Evolutionary conservation across 92 coral and sea anemone species (phyloP), one percentile per base, ranked within the genome.

Genomic region (Epizoanthus stellaris): DNA sequence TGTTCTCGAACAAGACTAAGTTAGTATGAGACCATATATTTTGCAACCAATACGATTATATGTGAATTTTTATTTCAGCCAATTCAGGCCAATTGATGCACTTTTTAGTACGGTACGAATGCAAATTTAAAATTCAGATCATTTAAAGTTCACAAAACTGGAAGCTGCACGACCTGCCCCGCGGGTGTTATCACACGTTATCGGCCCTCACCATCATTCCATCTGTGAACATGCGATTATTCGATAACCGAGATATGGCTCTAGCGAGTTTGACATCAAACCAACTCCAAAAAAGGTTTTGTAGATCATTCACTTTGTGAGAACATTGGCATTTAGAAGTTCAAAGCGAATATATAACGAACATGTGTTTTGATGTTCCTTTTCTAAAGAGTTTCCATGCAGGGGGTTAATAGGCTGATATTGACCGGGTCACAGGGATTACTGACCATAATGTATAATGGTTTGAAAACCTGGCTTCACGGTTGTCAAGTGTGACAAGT

Each of bases 381-480:
- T 47, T 20, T 43, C 16, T 40, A 43, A 72, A 72, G 77, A 72
- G 6, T 30, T 68, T 72, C 77, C 11, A 20, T 43, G 77, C 77
- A 72, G 77, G 77, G 77, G 77, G 77, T 49, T 43, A 72, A 43
- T 47, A 72, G 59, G 58, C 47, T 30, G 43, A 66, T 66, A 68
- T 68, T 43, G 42, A 67, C 71, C 71, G 20, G 47, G 42, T 38
- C 20, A 52, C 73, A 68, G 34, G 49, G 73, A 38, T 38, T 68
- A 68, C 73, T 34, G 47, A 17, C 52, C 73, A 38, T 38, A 36
- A 15, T 34, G 14, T 68, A 38, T 11, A 68, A 17, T 7, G 52
- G 42, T 3, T 67, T 15, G 49, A 67, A 67, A 38, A 38, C 45
- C 8, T 30, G 73, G 54, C 14, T 52, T 45, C 7, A 45, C 7